Evolutionary conservation across 2,113 vertebrate genomes (phyloP).

Genomic region (Engraulis encrasicolus): DNA sequence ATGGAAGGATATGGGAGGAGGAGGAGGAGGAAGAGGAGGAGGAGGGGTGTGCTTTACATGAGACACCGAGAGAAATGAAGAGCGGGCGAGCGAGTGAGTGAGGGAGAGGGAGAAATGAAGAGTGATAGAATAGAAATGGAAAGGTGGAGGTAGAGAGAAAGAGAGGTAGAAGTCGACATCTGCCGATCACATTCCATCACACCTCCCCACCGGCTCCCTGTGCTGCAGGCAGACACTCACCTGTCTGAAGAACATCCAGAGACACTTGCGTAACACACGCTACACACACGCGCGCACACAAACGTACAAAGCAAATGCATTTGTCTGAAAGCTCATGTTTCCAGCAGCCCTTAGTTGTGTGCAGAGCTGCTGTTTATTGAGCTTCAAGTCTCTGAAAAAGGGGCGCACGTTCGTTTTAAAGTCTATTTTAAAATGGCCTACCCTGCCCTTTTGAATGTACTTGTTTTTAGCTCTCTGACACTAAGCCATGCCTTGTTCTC

Average conservation of each 20-base stretch:
- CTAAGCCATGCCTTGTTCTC: constrained; percentile 3
- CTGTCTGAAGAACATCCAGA: not conserved
- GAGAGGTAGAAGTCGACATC: not conserved
- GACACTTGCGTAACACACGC: not conserved
- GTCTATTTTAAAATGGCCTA: not conserved
- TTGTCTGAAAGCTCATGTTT: not conserved
- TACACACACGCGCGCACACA: not conserved
- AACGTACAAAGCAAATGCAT: not conserved
- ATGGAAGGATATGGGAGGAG: not conserved
- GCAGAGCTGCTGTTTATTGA: not conserved
- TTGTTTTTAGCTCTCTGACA: not conserved
- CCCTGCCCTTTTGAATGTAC: not conserved
- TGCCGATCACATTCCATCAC: not conserved
- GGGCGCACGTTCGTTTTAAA: not conserved
- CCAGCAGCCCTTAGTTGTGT: not conserved
- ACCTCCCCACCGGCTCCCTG: not conserved
- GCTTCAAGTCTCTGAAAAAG: not conserved
- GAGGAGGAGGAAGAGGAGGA: not conserved
- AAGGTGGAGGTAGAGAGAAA: not conserved
- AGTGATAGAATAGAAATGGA: not conserved
- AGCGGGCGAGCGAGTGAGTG: too few species aligned
- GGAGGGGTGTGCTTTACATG: not conserved
- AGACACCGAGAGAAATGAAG: too few species aligned
- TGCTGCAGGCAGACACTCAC: not conserved
- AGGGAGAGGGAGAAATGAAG: too few species aligned